Evolutionary conservation across 1,140 invertebrate genomes (phyloP).

Genomic region (Glossosoma conforme): DNA sequence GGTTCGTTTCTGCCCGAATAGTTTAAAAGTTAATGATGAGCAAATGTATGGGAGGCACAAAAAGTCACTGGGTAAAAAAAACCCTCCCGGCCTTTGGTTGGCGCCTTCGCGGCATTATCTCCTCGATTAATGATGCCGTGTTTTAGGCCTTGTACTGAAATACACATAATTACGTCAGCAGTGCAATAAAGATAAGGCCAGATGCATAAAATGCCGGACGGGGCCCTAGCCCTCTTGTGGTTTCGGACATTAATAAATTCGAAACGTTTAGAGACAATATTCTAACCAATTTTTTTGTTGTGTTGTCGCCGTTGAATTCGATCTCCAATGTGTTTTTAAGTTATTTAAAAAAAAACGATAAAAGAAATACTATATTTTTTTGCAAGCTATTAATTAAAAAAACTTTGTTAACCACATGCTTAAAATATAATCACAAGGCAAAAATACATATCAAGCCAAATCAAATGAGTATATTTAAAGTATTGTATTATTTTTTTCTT

Average conservation of each 20-base stretch:
- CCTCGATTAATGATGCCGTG: constrained; percentile 31
- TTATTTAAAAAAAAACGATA: too few species aligned
- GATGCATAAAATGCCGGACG: constrained; percentile 26
- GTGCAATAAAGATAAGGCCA: constrained; percentile 29
- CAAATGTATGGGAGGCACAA: constrained; percentile 25
- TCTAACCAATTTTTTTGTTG: too few species aligned
- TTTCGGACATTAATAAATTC: constrained; percentile 15
- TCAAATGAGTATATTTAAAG: too few species aligned
- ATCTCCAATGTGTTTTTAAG: too few species aligned
- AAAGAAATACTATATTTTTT: too few species aligned
- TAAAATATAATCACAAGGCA: too few species aligned
- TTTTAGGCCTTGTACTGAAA: constrained; percentile 30
- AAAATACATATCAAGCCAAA: too few species aligned
- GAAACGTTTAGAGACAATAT: constrained; percentile 8
- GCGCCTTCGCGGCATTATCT: constrained; percentile 30
- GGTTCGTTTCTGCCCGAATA: constrained; percentile 24
- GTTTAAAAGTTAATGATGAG: constrained; percentile 26
- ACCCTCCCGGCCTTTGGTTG: constrained; percentile 9
- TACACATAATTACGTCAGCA: constrained; percentile 31
- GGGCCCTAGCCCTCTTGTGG: not conserved
- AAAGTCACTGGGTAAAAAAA: constrained; percentile 16
- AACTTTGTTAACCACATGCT: too few species aligned
- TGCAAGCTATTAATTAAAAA: too few species aligned
- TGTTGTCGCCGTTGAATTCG: too few species aligned
- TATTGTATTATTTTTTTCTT: too few species aligned